These are phyloP conservation scores for Pao palembangensis DNA, from an alignment of 2,113 vertebrate species.

Conservation along the genomic window DNA sequence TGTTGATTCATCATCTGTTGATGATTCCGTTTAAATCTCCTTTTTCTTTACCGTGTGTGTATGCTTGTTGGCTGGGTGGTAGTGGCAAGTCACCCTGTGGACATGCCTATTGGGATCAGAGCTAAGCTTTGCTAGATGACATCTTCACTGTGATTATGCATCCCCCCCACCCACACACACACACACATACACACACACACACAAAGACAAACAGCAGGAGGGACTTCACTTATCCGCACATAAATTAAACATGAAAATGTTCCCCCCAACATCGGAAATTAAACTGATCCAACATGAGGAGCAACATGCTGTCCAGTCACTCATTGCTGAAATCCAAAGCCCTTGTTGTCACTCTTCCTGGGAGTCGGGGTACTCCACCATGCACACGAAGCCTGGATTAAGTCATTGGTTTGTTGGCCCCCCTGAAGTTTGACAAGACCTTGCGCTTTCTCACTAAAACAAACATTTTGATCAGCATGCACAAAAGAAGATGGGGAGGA, in stretches of 20 bases:
- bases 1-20: too few relatives aligned
- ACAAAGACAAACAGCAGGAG: constrained; percentile 10
- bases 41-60: constrained; percentile 29
- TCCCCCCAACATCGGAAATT: constrained; percentile 19
- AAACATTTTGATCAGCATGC: constrained; percentile 37
- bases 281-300: constrained; percentile 1
- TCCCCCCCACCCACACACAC: neutral
- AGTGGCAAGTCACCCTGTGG: neutral
- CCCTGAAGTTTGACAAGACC: constrained; percentile 54
- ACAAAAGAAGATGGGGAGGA: neutral
- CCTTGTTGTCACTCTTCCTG: constrained; percentile 47
- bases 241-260: constrained; percentile 5
- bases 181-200: neutral
- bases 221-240: constrained; percentile 39
- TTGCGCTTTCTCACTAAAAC: constrained; percentile 14
- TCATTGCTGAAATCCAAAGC: constrained; percentile 56
- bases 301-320: constrained; percentile 32
- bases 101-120: too few relatives aligned
- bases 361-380: constrained; percentile 51
- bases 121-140: constrained; percentile 38
- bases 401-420: constrained; percentile 47
- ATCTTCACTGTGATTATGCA: constrained; percentile 58
- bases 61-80: constrained; percentile 2
- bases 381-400: constrained; percentile 29
- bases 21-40: constrained; percentile 28